Percentiles rank a stretch among this genome's conserved stretches.
Evolutionary conservation across 1,140 invertebrate species (phyloP).

Genomic region (Drosophila truncata): DNA sequence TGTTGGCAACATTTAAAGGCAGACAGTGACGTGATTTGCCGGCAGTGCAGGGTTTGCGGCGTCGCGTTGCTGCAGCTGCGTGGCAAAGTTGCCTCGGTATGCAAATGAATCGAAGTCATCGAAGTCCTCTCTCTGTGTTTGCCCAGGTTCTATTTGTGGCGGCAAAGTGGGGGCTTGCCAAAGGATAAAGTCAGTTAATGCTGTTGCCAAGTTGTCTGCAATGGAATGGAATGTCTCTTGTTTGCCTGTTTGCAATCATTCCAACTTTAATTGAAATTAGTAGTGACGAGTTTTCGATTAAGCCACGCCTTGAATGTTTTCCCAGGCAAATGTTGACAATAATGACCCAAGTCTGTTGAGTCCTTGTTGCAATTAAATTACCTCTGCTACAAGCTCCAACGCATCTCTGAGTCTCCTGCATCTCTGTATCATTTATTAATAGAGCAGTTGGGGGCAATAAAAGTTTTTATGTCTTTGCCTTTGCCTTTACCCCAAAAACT

Average conservation of each 20-base stretch:
- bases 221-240: constrained; percentile 28
- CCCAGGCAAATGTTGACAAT: constrained; percentile 52
- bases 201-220: constrained; percentile 57
- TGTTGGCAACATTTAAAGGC: constrained; percentile 60
- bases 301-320: constrained; percentile 48
- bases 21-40: constrained; percentile 48
- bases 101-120: constrained; percentile 61
- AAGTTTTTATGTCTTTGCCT: constrained; percentile 38
- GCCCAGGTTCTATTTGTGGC: constrained; percentile 45
- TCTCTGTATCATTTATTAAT: constrained; percentile 63
- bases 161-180: background rate
- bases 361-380: constrained; percentile 28
- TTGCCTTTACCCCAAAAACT: constrained; percentile 10
- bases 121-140: constrained; percentile 46
- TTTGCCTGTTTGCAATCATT: constrained; percentile 60
- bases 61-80: constrained; percentile 12
- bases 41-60: background rate
- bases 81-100: constrained; percentile 39
- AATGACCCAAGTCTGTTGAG: background rate
- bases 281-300: constrained; percentile 77
- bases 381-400: background rate
- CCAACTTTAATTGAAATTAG: constrained; percentile 82
- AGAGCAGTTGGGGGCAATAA: constrained; percentile 29
- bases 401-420: constrained; percentile 21
- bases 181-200: constrained; percentile 55